Evolutionary conservation across 2,113 vertebrate genomes (phyloP), one percentile per base, ranked within the genome.

Genomic region (Calidris pygmaea): DNA sequence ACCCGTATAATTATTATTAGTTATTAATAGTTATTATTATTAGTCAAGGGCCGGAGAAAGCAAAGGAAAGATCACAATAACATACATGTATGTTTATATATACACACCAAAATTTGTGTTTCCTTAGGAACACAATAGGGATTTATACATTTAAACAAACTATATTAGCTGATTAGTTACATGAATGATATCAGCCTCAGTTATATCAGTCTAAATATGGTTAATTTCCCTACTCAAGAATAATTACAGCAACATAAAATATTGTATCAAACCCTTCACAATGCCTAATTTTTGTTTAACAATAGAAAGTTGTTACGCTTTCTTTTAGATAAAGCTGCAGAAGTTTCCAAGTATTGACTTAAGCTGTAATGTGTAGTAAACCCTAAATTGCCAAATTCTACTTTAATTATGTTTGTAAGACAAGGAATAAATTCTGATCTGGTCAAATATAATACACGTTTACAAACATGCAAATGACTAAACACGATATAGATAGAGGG

Each of bases 41-140:
- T 45, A 68, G 9, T 52, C 87, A 81, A 77, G 10, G 7, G 5
- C 8, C 6, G 1, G 3, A 79, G 48, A 77, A 86, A 66, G 5
- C 14, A 80, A 67, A 91, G 29, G 24, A 75, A 84, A 66, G 12
- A 23, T 72, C 22, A 59, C 0, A 2, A 9, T 15, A 72, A 16
- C 9, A 30, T 23, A 22, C 3, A 22, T 3, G 2, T 19, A 6
- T n/a, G 3, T 37, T 22, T 6, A 29, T 4, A 16, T 0, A 23
- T 1, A 56, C 1, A 48, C 3, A 59, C 2, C 45, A 2, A 30
- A 11, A 13, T 43, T 37, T 71, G 10, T 1, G 34, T 66, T 78
- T 78, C 9, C 12, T 29, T 29, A 41, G 13, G 13, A 59, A 87
- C 26, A 62, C 27, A n/a, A 2, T 41, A 65, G 3, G 12, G 24